Percentiles rank a stretch among this genome's conserved stretches.
phyloP scores from a whole-genome alignment of 64 coral and sea anemone species.

The Montipora capricornis region DNA sequence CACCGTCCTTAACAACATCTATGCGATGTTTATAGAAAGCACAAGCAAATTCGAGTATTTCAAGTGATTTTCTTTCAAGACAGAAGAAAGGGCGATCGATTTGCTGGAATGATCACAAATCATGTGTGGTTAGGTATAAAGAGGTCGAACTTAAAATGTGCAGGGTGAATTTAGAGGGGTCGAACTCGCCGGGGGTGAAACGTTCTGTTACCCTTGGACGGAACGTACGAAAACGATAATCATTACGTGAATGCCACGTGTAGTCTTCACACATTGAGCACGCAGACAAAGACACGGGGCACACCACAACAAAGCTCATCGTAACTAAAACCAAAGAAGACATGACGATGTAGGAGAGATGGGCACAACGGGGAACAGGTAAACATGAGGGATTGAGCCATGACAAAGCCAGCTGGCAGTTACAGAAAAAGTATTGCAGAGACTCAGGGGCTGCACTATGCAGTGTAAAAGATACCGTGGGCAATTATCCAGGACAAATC shows the following conservation, averaged over 20 bases:
- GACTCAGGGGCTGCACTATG: background rate
- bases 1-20: too few species aligned
- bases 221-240: background rate
- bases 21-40: too few species aligned
- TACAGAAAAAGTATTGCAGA: background rate
- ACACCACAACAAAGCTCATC: background rate
- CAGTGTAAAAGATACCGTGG: background rate
- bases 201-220: too few species aligned
- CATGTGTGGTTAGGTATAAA: too few species aligned
- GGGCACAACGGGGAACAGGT: background rate
- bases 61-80: too few species aligned
- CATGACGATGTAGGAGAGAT: background rate
- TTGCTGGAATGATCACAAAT: too few species aligned
- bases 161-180: too few species aligned
- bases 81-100: too few species aligned
- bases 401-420: background rate
- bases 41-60: too few species aligned
- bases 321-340: background rate
- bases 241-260: background rate
- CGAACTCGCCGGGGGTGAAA: too few species aligned
- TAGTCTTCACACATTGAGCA: background rate
- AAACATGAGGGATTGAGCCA: background rate
- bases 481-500: too few species aligned
- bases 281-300: background rate
- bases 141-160: too few species aligned